Base-by-base conservation (phyloP, 2,797 vertebrate genomes). In the Gadopsis marmoratus region DNA sequence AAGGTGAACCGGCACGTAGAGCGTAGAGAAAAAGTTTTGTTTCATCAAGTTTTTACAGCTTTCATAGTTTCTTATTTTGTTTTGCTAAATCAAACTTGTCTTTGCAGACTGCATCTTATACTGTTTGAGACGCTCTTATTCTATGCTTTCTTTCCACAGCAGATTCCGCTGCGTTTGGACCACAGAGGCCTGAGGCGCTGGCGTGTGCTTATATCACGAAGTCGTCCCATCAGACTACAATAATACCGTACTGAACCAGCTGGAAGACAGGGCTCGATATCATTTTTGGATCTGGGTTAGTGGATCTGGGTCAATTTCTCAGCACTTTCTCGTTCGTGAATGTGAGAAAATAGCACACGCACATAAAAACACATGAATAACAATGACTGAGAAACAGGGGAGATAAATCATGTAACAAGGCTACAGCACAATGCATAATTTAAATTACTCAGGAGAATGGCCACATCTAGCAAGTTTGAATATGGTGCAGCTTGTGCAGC, bases 151-250 rank as follows among this genome's bases (percentile, higher is more conserved):
- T 26, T 26, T 85, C 61, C 77, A 73, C 81, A 79, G 78, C 55
- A 84, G 19, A 74, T 83, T 62, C 84, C 51, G 75, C 62, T 43
- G 78, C 48, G 64, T 35, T 11, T 53, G 64, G 51, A 71, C 89
- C 73, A 19, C 59, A 54, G 88, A 86, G 71, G 80, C 88, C 88
- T 1, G 55, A 76, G 83, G 87, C 85, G 48, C 59, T 68, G 79
- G 73, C 55, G 77, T 86, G 85, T 80, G 86, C 78, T 86, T 85
- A 83, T 67, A 91, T 79, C 89, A 85, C 87, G 79, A 91, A 91
- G 91, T 90, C 81, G 8, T 74, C 80, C 77, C 73, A 88, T 85
- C 73, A 72, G 60, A 77, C 72, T 75, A 80, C 73, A 85, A 85
- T 75, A 84, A 83, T 48, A 70, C 65, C 45, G 74, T 17, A 73